Percentiles rank a stretch among this genome's conserved stretches.
phyloP scores from a whole-genome alignment of 2,113 vertebrate genomes.

The Bagarius yarrelli region DNA sequence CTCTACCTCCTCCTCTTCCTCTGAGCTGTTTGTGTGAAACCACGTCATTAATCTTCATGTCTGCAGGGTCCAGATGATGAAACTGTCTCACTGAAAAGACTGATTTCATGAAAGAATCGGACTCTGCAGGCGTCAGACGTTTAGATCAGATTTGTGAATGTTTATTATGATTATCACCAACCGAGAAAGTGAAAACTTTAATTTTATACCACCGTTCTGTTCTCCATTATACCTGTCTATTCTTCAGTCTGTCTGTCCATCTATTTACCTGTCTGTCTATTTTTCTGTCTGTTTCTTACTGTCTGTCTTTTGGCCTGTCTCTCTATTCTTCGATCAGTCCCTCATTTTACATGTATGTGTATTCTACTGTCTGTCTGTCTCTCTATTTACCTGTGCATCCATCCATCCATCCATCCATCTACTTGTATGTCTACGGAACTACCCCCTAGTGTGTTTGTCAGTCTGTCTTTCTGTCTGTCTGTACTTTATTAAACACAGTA shows the following conservation, averaged over 20 bases:
- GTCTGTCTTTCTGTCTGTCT: background rate
- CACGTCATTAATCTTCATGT: slow-evolving; percentile 33
- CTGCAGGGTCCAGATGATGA: slow-evolving; percentile 11
- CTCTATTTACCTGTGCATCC: background rate
- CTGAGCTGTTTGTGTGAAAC: slow-evolving; percentile 17
- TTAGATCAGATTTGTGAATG: background rate
- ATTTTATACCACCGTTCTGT: background rate
- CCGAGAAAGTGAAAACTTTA: background rate
- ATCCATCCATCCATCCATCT: background rate
- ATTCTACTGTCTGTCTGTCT: background rate
- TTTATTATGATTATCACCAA: background rate
- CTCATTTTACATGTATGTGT: background rate
- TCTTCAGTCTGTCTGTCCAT: background rate
- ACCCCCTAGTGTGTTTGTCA: too few relatives aligned
- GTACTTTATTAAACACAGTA: too few relatives aligned
- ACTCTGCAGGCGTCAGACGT: background rate
- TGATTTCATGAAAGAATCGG: background rate
- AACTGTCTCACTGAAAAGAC: background rate
- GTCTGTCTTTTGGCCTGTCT: background rate
- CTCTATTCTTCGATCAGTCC: background rate
- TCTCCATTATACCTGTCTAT: background rate
- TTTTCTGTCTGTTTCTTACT: background rate
- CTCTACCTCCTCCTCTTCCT: background rate
- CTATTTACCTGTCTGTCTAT: background rate
- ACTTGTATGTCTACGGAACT: background rate